Base-by-base conservation (phyloP, 64 coral and sea anemone genomes). In the Montipora sp. region DNA sequence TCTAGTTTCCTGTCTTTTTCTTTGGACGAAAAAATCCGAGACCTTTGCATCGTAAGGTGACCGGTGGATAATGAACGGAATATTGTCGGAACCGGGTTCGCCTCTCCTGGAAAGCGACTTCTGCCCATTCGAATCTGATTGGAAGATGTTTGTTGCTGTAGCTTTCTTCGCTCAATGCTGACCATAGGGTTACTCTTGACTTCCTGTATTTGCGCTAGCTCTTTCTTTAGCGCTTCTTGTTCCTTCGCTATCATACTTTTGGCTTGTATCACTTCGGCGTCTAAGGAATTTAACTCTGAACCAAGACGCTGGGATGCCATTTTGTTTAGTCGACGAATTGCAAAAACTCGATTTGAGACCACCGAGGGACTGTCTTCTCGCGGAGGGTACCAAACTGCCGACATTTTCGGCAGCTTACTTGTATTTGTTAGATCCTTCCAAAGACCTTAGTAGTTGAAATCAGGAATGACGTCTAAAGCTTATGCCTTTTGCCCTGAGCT, bases 301-400 rank as follows among this genome's bases (percentile, higher is more conserved):
- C 65, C 3, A 12, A 85, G 65, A n/a, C 82, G 61, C 44, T 85
- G 46, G 19, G 82, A 70, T 72, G 70, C 82, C 65, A 85, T 85
- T 47, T 70, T 85, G 46, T 85, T 85, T 3, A 85, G 16, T 48
- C 82, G 82, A 50, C 82, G 82, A 5, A 72, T 71, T 3, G 59
- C 45, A 18, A 69, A 85, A 71, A 85, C 65, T 48, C 82, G 61
- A 70, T 85, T 51, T 85, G 82, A 85, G 12, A 85, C 8, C 66
- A 72, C 82, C 19, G 82, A 85, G 19, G 82, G 82, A 7, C 65
- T 71, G 45, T 85, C 82, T 53, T 85, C 65, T 46, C n/a, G 48
- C 65, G 82, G 82, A 6, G 19, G 46, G n/a, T 71, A 15, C 82
- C 82, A 85, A 3, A 19, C 36, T 0, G 47, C 49, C 12, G 82